Evolutionary conservation across 2,888 invertebrate genomes (phyloP), one percentile per base, ranked within the genome.

Genomic region (Conistra vaccinii): DNA sequence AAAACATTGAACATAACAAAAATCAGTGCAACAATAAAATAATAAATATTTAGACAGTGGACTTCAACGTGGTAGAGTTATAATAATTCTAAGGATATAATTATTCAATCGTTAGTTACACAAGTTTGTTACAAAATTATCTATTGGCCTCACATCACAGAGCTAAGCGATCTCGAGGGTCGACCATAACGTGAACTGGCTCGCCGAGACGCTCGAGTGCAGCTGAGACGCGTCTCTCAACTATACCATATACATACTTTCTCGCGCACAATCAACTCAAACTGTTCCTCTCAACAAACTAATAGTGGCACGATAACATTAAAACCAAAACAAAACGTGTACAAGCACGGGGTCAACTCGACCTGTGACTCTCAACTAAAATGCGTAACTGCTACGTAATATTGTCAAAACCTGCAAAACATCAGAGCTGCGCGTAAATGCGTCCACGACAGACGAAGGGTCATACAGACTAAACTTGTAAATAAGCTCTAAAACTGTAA

Each of bases 71-170:
- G 94, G 95, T 96, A 95, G 92, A 94, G 93, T 94, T 94, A 95
- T 91, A 92, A 90, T 94, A 94, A 93, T 90, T 92, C 94, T 95
- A 95, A 90, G 89, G 91, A 91, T 93, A 94, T 93, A 93, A 94
- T 88, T 75, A 88, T 94, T 90, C 90, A 93, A 93, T 92, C 91
- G 93, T 95, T 96, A 95, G 94, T 95, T 94, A 95, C 92, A 96
- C 91, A 94, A 93, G 92, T 94, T 94, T 93, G 92, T 94, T 95
- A 96, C 94, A 95, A 95, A 95, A 95, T 94, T 93, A 94, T 95
- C 96, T 96, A 96, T 96, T 95, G 96, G 95, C 95, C 95, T 95
- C 93, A 94, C 95, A 95, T 96, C 95, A 96, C 96, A 96, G 95
- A 95, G 95, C 94, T 91, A 94, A 94, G 95, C 95, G 91, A 92